Conservation (phyloP, 2,113 vertebrate genomes). For the Butorides virescens region DNA sequence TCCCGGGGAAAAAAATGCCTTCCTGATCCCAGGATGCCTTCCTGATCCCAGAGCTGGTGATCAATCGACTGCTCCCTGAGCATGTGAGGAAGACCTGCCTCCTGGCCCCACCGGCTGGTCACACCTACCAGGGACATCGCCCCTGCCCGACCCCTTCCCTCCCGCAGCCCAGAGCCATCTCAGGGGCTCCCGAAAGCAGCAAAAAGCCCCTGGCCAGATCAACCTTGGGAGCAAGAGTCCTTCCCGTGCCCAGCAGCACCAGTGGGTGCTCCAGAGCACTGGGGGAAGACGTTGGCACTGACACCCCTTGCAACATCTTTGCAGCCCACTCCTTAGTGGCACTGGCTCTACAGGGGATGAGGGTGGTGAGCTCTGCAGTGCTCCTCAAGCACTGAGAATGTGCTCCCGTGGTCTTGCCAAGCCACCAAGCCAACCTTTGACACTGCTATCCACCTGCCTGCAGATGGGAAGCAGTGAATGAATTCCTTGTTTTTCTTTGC, state of each 20-base stretch:
- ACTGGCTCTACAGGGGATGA: neutral
- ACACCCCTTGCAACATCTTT: neutral
- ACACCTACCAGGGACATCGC: neutral
- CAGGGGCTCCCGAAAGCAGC: neutral
- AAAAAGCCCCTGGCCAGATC: accelerated
- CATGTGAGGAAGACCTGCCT: neutral
- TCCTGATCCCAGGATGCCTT: too few species aligned
- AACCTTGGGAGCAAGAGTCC: neutral
- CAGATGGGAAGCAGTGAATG: too few species aligned
- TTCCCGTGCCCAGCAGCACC: neutral
- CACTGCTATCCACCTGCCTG: neutral
- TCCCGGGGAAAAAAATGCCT: too few species aligned
- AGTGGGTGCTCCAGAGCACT: neutral
- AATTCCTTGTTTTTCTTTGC: too few species aligned
- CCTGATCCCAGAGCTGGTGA: neutral
- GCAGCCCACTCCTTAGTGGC: neutral
- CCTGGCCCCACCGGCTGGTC: accelerated
- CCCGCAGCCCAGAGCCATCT: neutral
- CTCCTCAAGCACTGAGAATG: neutral
- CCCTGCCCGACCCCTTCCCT: neutral
- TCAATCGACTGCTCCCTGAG: neutral
- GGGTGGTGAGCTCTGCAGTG: neutral
- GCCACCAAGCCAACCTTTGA: neutral
- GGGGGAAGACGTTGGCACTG: neutral
- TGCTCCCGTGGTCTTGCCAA: neutral